phyloP scores from a whole-genome alignment of 2,797 vertebrate species.

The Sphaeramia orbicularis region DNA sequence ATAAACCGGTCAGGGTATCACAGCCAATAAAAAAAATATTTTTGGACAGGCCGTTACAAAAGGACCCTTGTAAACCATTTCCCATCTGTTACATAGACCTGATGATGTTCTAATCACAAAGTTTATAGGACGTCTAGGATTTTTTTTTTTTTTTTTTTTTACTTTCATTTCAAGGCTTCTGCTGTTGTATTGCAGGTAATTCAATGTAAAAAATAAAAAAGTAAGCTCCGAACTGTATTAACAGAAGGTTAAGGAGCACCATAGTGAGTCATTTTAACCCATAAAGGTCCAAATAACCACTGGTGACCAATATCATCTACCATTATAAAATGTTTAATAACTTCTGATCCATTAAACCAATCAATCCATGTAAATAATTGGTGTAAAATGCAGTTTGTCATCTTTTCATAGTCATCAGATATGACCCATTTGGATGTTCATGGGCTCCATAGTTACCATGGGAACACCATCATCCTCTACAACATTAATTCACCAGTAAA shows the following conservation, averaged over 20 bases:
- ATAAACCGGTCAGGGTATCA: conserved; percentile 58
- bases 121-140: conserved; percentile 32
- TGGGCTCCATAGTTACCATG: no score
- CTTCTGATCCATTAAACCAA: no score
- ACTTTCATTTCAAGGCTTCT: not conserved
- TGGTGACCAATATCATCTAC: no score
- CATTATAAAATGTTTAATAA: no score
- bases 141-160: no score
- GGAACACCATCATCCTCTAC: no score
- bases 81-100: conserved; percentile 40
- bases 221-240: not conserved
- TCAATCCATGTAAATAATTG: no score
- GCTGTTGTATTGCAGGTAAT: not conserved
- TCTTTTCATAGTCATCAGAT: no score
- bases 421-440: no score
- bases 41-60: conserved; percentile 26
- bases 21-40: conserved; percentile 32
- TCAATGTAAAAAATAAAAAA: not conserved
- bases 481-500: no score
- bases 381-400: no score
- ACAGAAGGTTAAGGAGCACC: not conserved
- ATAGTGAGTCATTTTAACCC: not conserved
- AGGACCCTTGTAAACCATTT: conserved; percentile 43
- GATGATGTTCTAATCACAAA: conserved; percentile 25
- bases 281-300: no score